phyloP scores from a whole-genome alignment of 2,797 vertebrate species.

The Cetoscarus ocellatus region DNA sequence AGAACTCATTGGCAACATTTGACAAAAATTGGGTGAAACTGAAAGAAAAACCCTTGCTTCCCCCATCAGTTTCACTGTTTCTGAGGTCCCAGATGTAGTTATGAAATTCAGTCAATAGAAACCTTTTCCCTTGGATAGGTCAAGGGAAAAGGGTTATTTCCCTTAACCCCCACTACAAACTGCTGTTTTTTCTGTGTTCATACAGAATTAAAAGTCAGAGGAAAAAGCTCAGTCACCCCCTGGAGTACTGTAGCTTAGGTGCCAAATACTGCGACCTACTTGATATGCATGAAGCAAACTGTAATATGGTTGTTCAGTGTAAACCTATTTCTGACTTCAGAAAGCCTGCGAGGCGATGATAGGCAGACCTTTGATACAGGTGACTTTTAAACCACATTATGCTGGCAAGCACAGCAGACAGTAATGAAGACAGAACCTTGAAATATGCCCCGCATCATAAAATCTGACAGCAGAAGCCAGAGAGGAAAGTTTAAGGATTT shows the following conservation, averaged over 20 bases:
- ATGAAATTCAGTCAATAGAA: too few species aligned
- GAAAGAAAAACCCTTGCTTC: too few species aligned
- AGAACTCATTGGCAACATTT: too few species aligned
- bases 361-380: conserved; percentile 56
- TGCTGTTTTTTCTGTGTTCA: too few species aligned
- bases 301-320: conserved; percentile 40
- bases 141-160: too few species aligned
- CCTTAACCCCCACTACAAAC: too few species aligned
- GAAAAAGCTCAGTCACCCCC: conserved; percentile 19
- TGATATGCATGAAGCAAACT: conserved; percentile 61
- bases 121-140: too few species aligned
- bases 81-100: too few species aligned
- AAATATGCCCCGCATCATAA: conserved; percentile 61
- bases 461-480: conserved; percentile 49
- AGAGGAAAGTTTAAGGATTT: conserved; percentile 46
- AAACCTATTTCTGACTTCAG: conserved; percentile 48
- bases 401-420: conserved; percentile 33
- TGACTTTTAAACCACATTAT: conserved; percentile 55
- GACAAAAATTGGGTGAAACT: too few species aligned
- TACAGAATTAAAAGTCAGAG: not conserved
- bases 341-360: conserved; percentile 38
- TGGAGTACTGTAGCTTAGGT: conserved; percentile 42
- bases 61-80: too few species aligned
- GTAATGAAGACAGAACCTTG: conserved; percentile 57
- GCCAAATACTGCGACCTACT: conserved; percentile 53